These are phyloP conservation scores for Penaeus japonicus DNA, from an alignment of 1,140 invertebrate genomes.

Conservation along the genomic window DNA sequence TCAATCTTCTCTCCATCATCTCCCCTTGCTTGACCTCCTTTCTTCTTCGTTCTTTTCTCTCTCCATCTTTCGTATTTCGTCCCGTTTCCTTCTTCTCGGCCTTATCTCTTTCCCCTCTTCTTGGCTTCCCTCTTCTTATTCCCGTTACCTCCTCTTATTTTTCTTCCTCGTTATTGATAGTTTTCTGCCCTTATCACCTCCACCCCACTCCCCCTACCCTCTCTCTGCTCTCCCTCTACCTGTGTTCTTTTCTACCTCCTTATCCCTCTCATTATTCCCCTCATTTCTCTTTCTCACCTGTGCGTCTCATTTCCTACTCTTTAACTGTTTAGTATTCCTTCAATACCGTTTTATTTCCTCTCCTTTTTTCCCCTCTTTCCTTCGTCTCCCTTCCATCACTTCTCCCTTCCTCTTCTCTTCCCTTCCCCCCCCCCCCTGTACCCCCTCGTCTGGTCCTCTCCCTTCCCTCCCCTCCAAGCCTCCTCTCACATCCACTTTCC, in stretches of 20 bases:
- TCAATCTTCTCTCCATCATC: neutral
- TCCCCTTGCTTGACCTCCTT: neutral
- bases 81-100: neutral
- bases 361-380: neutral
- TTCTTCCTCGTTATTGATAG: neutral
- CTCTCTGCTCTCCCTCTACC: neutral
- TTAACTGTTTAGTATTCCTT: slow-evolving; percentile 10
- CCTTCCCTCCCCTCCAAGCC: neutral
- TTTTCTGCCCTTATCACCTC: neutral
- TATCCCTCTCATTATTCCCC: neutral
- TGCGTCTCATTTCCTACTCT: neutral
- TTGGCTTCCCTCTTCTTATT: neutral
- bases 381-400: neutral
- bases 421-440: neutral
- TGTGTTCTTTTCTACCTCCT: neutral
- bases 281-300: neutral
- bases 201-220: neutral
- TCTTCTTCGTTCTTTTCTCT: slow-evolving; percentile 21
- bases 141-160: neutral
- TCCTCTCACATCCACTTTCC: neutral
- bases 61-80: neutral
- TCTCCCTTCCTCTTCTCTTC: neutral
- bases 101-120: neutral
- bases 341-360: neutral
- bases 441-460: neutral